phyloP scores from a whole-genome alignment of 1,140 invertebrate genomes.

The Lasioglossum albipes region DNA sequence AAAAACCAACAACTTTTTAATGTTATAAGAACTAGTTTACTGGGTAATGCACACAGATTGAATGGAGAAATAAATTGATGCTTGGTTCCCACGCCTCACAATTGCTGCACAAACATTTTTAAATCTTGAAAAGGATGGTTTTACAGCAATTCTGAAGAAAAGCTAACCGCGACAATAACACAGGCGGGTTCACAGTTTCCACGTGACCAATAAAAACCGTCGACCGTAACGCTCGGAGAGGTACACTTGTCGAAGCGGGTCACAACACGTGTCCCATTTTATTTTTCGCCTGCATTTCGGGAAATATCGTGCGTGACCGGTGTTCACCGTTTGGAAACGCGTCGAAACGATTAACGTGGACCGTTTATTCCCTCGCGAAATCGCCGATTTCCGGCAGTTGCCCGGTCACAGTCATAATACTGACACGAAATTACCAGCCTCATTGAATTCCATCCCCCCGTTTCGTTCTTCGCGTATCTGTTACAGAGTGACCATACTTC shows the following conservation, averaged over 20 bases:
- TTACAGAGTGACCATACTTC: not conserved
- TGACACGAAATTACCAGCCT: not conserved
- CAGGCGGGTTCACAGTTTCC: too few relatives aligned
- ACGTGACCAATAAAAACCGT: too few relatives aligned
- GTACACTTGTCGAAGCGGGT: not conserved
- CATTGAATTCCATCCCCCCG: not conserved
- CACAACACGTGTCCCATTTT: not conserved
- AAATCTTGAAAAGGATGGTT: too few relatives aligned
- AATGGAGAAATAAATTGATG: too few relatives aligned
- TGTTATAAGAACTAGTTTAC: too few relatives aligned
- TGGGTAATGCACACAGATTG: too few relatives aligned
- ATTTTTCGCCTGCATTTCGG: not conserved
- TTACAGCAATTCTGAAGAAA: too few relatives aligned
- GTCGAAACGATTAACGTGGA: constrained; percentile 15
- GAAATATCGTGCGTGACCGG: not conserved
- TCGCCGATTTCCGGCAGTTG: too few relatives aligned
- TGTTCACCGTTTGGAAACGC: not conserved
- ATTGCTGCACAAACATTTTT: too few relatives aligned
- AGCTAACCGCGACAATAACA: too few relatives aligned
- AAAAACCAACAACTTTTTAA: too few relatives aligned
- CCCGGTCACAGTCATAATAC: not conserved
- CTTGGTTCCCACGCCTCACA: too few relatives aligned
- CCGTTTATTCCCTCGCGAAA: not conserved
- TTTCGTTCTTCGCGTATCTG: not conserved
- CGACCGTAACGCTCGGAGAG: not conserved